phyloP scores from a whole-genome alignment of 2,888 invertebrate genomes.

The Dexiosoma caninum region DNA sequence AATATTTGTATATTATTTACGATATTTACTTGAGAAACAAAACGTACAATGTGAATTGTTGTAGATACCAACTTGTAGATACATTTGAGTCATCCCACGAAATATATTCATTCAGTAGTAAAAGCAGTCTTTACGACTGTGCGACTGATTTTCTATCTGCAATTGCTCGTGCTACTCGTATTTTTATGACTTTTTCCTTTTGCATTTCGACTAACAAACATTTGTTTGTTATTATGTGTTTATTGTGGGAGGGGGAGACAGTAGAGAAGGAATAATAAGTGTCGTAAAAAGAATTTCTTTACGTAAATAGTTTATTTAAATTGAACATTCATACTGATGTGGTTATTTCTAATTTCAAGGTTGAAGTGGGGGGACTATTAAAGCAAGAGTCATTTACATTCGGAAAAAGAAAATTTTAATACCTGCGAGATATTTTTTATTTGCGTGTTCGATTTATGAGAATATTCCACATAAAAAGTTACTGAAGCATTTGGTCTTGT shows the following conservation, averaged over 20 bases:
- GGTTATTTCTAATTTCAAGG: neutral
- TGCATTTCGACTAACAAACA: constrained; percentile 3
- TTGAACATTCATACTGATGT: neutral
- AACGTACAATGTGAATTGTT: constrained; percentile 9
- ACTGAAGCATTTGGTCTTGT: too few species aligned
- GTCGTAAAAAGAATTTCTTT: constrained; percentile 41
- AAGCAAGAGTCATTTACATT: neutral
- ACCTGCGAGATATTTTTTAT: too few species aligned
- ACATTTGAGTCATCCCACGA: constrained; percentile 9
- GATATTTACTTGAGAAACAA: constrained; percentile 33
- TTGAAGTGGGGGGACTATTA: neutral
- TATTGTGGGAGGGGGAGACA: neutral
- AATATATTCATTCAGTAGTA: neutral
- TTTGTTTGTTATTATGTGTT: neutral
- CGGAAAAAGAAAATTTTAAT: too few species aligned
- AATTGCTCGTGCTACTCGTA: constrained; percentile 11
- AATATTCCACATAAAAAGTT: too few species aligned
- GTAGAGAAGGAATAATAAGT: constrained; percentile 4
- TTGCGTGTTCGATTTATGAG: too few species aligned
- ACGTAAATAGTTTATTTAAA: constrained; percentile 35
- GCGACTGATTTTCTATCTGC: neutral
- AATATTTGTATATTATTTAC: constrained; percentile 18
- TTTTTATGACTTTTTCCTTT: constrained; percentile 16
- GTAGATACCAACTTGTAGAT: neutral
- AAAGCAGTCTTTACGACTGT: neutral